Evolutionary conservation across 2,113 vertebrate species (phyloP), one percentile per base, ranked within the genome.

Genomic region (Equus quagga): DNA sequence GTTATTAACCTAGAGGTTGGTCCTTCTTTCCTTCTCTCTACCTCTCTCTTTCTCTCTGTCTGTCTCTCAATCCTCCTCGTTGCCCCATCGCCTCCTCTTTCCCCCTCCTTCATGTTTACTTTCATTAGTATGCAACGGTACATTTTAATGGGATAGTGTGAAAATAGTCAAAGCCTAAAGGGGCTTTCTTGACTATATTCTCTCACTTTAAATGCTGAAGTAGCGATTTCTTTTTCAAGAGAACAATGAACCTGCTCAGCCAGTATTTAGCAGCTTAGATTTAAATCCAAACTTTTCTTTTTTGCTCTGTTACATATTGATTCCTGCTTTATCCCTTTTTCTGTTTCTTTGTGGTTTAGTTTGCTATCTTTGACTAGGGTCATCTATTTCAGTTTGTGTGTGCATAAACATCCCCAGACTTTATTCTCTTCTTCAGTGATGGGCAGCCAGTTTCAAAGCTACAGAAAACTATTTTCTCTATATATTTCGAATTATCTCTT

Each of bases 321-420:
- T 91, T 98, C 94, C 81, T 14, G 12, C 92, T 98, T 97, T 98
- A 97, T 97, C 98, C 90, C 78, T 54, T 76, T 98, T 97, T 96
- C 97, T 97, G 89, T 98, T 98, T 98, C 93, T 98, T 96, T 98
- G 94, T 96, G 98, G 88, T 95, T 98, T 19, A 0, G 31, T 97
- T 97, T 97, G 70, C 93, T 96, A n/a, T 97, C 92, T 97, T 81
- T 44, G 67, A 97, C 67, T 54, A 82, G 95, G 87, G 64, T 98
- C 97, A 97, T 98, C 98, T 97, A 31, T 98, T 98, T 95, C 76
- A 72, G 64, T 33, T 67, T 97, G 95, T 98, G 19, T 97, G 69
- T 95, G 1, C 97, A 89, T 94, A 97, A 97, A 98, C 95, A 97
- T 33, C n/a, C 80, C 51, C 92, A 89, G n/a, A 64, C n/a, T 96